phyloP scores from a whole-genome alignment of 2,797 vertebrate species.

The Aplochiton taeniatus region DNA sequence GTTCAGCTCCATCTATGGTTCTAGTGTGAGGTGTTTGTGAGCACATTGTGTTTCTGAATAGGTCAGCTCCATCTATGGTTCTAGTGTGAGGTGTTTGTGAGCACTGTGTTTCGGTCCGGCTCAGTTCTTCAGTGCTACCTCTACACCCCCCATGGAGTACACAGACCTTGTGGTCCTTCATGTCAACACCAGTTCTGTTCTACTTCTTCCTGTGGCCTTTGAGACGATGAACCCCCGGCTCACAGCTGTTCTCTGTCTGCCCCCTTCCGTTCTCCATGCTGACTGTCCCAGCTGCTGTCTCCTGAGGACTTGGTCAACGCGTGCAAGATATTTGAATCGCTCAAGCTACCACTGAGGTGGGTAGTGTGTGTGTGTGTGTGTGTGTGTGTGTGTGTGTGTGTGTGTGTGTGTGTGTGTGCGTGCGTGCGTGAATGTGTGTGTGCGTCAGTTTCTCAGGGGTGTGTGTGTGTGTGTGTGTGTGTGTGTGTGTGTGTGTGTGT shows the following conservation, averaged over 20 bases:
- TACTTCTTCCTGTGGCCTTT: no score
- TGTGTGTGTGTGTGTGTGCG: conserved; percentile 16
- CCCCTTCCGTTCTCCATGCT: neutral
- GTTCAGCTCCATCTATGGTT: no score
- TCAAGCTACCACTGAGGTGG: conserved; percentile 93
- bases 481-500: conserved; percentile 21
- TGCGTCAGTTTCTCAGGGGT: conserved; percentile 28
- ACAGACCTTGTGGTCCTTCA: neutral
- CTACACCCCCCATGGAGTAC: no score
- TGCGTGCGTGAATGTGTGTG: conserved; percentile 14
- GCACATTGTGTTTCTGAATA: no score
- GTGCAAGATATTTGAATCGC: conserved; percentile 91
- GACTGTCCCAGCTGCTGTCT: conserved; percentile 87
- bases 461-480: conserved; percentile 5
- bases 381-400: conserved; percentile 8
- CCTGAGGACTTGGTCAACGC: conserved; percentile 97
- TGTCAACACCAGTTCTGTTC: neutral
- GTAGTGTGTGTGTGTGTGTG: conserved; percentile 27
- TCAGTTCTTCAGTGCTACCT: no score
- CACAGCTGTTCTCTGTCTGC: neutral
- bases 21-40: no score
- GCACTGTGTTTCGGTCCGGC: no score
- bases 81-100: no score
- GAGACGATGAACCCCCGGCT: neutral
- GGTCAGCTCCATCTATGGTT: no score